A percentile compares a stretch with the other conserved stretches of the same genome.
phyloP scores from a whole-genome alignment of 2,797 vertebrate genomes.

The Sylvilagus floridanus region DNA sequence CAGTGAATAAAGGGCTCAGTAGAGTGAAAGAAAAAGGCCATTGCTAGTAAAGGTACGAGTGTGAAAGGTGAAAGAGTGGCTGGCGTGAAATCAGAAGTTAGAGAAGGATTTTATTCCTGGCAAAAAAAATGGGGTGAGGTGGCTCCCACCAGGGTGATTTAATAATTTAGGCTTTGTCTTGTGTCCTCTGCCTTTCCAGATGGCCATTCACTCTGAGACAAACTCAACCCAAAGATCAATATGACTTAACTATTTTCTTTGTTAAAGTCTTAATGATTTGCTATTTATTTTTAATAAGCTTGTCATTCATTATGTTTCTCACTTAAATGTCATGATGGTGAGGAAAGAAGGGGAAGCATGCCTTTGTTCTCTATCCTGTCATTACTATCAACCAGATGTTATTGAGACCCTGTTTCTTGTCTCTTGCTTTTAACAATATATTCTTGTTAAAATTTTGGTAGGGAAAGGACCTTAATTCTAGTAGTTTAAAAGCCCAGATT shows the following conservation, averaged over 20 bases:
- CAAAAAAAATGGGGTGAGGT: neutral
- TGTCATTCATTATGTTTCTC: constrained; percentile 65
- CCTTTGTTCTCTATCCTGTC: neutral
- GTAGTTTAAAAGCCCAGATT: constrained; percentile 12
- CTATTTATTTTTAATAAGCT: constrained; percentile 78
- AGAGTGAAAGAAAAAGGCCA: neutral
- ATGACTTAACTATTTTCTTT: constrained; percentile 70
- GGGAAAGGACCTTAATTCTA: neutral
- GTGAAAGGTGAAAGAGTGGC: neutral
- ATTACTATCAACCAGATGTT: constrained; percentile 22
- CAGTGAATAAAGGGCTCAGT: neutral
- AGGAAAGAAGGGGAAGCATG: constrained; percentile 19
- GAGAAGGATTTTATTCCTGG: neutral
- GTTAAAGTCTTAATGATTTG: constrained; percentile 70
- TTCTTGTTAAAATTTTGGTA: constrained; percentile 3
- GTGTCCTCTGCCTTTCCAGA: constrained; percentile 34
- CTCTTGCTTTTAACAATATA: constrained; percentile 40
- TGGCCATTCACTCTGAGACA: constrained; percentile 42
- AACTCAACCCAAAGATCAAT: constrained; percentile 61
- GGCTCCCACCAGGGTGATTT: neutral
- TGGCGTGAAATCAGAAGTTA: neutral
- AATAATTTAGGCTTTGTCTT: neutral
- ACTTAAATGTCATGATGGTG: constrained; percentile 57
- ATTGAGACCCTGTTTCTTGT: neutral
- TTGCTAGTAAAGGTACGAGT: neutral